Percentiles rank a stretch among this genome's conserved stretches.
phyloP scores from a whole-genome alignment of 2,113 vertebrate genomes.

The Campylomormyrus numenius region DNA sequence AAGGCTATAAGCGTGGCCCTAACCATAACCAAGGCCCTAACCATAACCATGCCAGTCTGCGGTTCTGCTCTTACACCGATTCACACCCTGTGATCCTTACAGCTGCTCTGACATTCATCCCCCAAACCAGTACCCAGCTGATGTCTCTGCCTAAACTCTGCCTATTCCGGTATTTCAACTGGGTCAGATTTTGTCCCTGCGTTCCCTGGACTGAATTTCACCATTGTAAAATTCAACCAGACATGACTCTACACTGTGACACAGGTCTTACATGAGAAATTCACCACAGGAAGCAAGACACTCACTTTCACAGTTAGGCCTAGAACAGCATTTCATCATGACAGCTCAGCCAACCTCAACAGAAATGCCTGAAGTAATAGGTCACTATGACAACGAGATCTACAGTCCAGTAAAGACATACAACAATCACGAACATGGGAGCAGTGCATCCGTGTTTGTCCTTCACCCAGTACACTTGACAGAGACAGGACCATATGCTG shows the following conservation, averaged over 20 bases:
- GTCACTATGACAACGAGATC: conserved; percentile 28
- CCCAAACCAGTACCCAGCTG: neutral
- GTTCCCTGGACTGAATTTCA: neutral
- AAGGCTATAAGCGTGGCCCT: neutral
- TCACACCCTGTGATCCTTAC: neutral
- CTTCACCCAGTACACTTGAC: neutral
- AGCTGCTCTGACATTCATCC: neutral
- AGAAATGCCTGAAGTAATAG: conserved; percentile 22
- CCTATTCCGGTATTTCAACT: neutral
- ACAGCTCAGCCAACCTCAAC: conserved; percentile 9
- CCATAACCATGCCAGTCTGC: neutral
- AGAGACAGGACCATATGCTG: neutral
- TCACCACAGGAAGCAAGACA: neutral
- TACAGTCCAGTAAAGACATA: neutral
- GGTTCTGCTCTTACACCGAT: neutral
- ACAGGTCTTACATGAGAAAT: neutral
- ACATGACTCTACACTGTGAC: neutral
- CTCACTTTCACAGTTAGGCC: neutral
- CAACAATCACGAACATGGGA: neutral
- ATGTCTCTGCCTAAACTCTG: neutral
- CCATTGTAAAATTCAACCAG: neutral
- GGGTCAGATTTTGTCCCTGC: neutral
- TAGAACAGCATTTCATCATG: neutral
- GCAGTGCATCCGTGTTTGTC: neutral
- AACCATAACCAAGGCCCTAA: neutral